Evolutionary conservation across 64 coral and sea anemone species (phyloP), one percentile per base, ranked within the genome.

Genomic region (Catalaphyllia jardinei): DNA sequence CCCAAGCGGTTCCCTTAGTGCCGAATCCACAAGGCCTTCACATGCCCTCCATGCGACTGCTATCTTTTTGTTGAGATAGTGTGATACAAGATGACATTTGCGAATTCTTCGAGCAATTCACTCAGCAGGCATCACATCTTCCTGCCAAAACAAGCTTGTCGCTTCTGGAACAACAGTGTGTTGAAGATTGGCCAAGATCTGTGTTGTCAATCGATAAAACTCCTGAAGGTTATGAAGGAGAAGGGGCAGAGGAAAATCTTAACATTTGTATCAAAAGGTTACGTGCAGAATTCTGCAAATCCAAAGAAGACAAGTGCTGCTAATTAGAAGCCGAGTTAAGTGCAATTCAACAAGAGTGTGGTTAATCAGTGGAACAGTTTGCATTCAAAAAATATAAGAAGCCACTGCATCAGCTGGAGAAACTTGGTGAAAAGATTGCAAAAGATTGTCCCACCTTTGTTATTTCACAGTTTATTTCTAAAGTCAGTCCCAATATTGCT

Each of bases 51-150:
- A 54, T 54, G 52, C 30, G 19, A 46, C 30, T 76, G 18, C 74
- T 18, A 3, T 39, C 33, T 17, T 76, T 76, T 76, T 35, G 74
- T 76, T 12, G 74, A 76, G 74, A 46, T 38, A 49, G 0, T 33
- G 74, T 76, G 35, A 35, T 76, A 18, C 74, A 76, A 19, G 74
- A 76, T 18, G 74, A 76, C 74, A 39, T 76, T 18, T 33, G 17
- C 30, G 74, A 76, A 76, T 76, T 76, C 74, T 35, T 76, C 10
- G 74, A 76, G 74, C 74, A 35, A 31, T 76, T 76, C 74, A 76
- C 15, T 17, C 74, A 76, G 52, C 52, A 54, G 6, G 10, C 52
- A 54, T 54, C 10, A 8, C 74, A 76, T 76, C 74, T 76, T 46
- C 74, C 4, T 13, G 74, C 33, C 12, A 35, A 20, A 76, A 76